phyloP scores from a whole-genome alignment of 2,888 invertebrate species.

The Netelia inedita region DNA sequence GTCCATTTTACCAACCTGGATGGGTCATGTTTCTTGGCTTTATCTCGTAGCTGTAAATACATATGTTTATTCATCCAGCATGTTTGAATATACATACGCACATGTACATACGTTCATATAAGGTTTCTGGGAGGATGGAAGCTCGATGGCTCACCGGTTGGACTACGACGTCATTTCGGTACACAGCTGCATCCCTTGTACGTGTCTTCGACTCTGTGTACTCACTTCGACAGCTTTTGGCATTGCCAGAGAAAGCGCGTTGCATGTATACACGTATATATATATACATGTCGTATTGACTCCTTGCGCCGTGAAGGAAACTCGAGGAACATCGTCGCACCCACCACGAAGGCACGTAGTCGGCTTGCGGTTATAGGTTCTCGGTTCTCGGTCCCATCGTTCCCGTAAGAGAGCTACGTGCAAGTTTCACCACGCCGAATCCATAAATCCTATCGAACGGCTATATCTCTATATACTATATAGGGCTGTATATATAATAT shows the following conservation, averaged over 20 bases:
- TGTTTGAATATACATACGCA: too few species aligned
- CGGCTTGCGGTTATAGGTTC: conserved; percentile 24
- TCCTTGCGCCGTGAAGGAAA: conserved; percentile 47
- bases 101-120: not conserved
- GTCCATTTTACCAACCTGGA: too few species aligned
- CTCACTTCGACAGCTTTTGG: conserved; percentile 41
- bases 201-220: conserved; percentile 44
- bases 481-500: not conserved
- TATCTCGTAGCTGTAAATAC: too few species aligned
- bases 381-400: conserved; percentile 17
- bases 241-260: conserved; percentile 14
- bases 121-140: not conserved
- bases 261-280: conserved; percentile 18
- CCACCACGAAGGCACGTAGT: conserved; percentile 57
- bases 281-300: conserved; percentile 36
- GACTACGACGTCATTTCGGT: conserved; percentile 42
- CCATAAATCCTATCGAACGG: conserved; percentile 63
- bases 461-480: not conserved
- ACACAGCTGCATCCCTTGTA: conserved; percentile 27
- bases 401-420: conserved; percentile 37
- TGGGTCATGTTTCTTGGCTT: too few species aligned
- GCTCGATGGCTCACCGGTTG: conserved; percentile 43
- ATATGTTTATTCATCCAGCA: too few species aligned
- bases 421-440: conserved; percentile 65
- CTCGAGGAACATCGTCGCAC: conserved; percentile 26